Evolutionary conservation across 2,113 vertebrate genomes (phyloP).

Genomic region (Ursus arctos): DNA sequence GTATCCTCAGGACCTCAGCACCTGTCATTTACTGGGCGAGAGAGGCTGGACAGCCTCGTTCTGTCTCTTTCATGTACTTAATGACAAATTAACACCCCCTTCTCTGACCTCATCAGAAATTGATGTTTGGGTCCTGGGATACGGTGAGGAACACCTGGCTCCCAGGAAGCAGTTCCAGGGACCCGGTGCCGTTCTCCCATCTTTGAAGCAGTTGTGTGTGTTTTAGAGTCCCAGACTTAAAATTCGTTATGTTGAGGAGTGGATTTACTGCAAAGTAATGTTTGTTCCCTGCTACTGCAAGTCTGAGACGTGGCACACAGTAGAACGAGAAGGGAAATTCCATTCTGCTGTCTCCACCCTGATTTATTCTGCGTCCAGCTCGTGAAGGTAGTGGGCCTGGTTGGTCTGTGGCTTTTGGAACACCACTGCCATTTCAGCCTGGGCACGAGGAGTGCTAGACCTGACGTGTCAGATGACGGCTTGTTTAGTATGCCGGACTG

Average conservation of each 20-base stretch:
- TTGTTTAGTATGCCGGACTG: conserved; percentile 26
- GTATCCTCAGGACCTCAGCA: not conserved
- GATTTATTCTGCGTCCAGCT: not conserved
- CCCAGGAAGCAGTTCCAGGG: not conserved
- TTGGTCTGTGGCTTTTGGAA: not conserved
- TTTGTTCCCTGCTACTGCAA: not conserved
- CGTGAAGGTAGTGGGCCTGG: not conserved
- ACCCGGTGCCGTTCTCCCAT: not conserved
- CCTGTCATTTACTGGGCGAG: not conserved
- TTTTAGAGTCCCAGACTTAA: not conserved
- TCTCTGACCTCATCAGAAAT: not conserved
- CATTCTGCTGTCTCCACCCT: not conserved
- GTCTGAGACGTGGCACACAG: conserved; percentile 17
- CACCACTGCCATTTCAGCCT: not conserved
- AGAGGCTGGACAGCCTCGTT: not conserved
- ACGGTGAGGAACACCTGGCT: not conserved
- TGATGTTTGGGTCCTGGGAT: not conserved
- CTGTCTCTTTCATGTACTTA: not conserved
- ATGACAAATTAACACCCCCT: not conserved
- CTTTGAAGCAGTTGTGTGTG: not conserved
- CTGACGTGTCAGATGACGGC: not conserved
- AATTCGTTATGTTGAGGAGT: not conserved
- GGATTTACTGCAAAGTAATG: not conserved
- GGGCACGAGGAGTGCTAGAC: not conserved
- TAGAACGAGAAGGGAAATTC: not conserved